Base-by-base conservation (phyloP, 2,113 vertebrate genomes). In the Oreochromis aureus region DNA sequence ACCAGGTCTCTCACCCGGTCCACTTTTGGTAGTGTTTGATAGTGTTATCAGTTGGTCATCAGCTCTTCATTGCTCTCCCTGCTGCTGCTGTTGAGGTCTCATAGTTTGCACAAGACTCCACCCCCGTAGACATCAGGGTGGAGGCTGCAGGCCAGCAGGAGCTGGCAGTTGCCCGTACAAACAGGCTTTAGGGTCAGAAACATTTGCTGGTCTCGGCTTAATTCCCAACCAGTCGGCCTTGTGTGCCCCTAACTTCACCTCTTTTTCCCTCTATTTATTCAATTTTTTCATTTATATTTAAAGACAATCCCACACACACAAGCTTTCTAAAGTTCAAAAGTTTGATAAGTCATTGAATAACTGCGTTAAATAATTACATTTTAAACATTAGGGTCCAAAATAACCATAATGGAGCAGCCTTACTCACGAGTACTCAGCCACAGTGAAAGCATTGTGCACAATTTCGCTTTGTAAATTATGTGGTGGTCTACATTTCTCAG, bases 401-500 rank as follows among this genome's bases (percentile, higher is more conserved):
- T 78, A 78, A n/a, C 73, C 18, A 78, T 78, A 78, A 78, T 53
- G 44, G 30, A 34, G 27, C 27, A n/a, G 10, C 46, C 18, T 11
- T 53, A 34, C 27, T 78, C 46, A 53, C 3, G 9, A 92, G 76
- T 44, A 66, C 56, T 81, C 5, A 63, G 58, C 46, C 51, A 81
- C 83, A 59, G 24, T n/a, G 54, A 91, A 89, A 73, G 36, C 53
- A 69, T n/a, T 86, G 34, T 69, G 55, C 58, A 48, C 22, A 55
- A 19, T 85, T 84, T 78, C 13, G 36, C 59, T 55, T 87, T 27
- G 63, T 90, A 88, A 69, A 86, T 71, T 6, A 15, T 80, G 59
- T 19, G 69, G 83, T 91, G 69, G 84, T 90, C 87, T 82, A 46
- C 86, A 87, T 89, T 91, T 89, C 36, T 54, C 76, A 19, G 58